Evolutionary conservation across 64 coral and sea anemone species (phyloP), one percentile per base, ranked within the genome.

Genomic region (Anthopleura sola): DNA sequence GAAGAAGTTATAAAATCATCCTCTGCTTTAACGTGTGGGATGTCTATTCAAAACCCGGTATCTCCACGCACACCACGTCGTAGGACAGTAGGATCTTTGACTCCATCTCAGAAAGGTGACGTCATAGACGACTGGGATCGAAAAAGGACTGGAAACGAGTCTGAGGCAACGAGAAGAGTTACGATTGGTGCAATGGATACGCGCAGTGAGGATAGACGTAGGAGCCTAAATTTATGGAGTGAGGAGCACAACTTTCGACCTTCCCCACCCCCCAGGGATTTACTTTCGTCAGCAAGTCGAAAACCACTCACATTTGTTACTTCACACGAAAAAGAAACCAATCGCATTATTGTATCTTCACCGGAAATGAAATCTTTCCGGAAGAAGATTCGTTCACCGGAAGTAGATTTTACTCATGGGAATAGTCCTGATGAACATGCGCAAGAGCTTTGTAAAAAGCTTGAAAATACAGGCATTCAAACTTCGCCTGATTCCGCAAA

Each of bases 351-450:
- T n/a, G n/a, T n/a, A n/a, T n/a, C n/a, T n/a, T n/a, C 66, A 71
- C 66, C 66, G 66, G 66, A 71, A 71, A 71, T 36, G 66, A 71
- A 34, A 71, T 32, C 28, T 15, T 71, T 16, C 66, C 66, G 66
- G 66, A 71, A 71, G 66, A 71, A 71, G 29, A 71, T 32, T 34
- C 66, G 66, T 71, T 71, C 66, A 71, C 66, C 66, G 66, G 66
- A 71, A 71, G 66, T 71, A 14, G 66, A 71, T 15, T 71, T 34
- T 71, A 0, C 26, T 32, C 66, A 71, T 32, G 23, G 29, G 7
- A 12, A 15, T 34, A 14, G 28, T 71, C 5, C 29, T 3, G 3
- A 9, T 71, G 66, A 71, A 13, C 66, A 71, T 16, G 66, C n/a
- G 28, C 28, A 16, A 20, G 58, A 62, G 13, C 3, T 32, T 34